Evolutionary conservation across 2,888 invertebrate species (phyloP).

Genomic region (Cordilura impudica): DNA sequence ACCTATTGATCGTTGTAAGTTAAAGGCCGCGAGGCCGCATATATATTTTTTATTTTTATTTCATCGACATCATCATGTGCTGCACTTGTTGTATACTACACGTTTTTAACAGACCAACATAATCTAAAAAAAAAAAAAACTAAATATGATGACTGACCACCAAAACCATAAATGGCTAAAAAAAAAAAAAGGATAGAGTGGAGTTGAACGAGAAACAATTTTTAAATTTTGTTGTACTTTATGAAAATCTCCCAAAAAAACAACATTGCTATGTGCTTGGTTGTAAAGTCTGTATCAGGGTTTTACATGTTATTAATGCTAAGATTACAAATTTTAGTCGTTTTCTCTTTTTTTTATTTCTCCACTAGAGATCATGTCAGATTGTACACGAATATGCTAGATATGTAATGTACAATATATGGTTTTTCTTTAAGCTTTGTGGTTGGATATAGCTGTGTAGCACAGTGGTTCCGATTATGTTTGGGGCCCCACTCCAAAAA

Average conservation of each 20-base stretch:
- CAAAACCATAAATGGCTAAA: constrained; percentile 5
- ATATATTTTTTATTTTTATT: background rate
- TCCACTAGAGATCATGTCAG: constrained; percentile 10
- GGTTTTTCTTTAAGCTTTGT: background rate
- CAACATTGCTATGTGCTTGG: background rate
- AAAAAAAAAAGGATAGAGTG: background rate
- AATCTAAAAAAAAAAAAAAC: background rate
- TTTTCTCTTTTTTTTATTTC: background rate
- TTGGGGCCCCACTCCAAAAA: no score
- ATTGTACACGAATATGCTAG: background rate
- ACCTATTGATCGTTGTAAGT: constrained; percentile 46
- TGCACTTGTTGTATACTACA: constrained; percentile 37
- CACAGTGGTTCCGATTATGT: background rate
- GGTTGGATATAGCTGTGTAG: background rate
- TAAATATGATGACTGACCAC: constrained; percentile 29
- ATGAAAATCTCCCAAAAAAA: background rate
- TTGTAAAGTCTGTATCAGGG: constrained; percentile 12
- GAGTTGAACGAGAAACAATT: background rate
- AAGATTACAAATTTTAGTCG: constrained; percentile 10
- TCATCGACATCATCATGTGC: constrained; percentile 14
- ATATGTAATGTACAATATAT: background rate
- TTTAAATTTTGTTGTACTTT: background rate
- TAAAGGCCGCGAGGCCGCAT: constrained; percentile 52
- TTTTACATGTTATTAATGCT: constrained; percentile 27
- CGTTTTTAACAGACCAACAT: constrained; percentile 5